Base-by-base conservation (phyloP, 2,113 vertebrate genomes). In the Macroglossus sobrinus region DNA sequence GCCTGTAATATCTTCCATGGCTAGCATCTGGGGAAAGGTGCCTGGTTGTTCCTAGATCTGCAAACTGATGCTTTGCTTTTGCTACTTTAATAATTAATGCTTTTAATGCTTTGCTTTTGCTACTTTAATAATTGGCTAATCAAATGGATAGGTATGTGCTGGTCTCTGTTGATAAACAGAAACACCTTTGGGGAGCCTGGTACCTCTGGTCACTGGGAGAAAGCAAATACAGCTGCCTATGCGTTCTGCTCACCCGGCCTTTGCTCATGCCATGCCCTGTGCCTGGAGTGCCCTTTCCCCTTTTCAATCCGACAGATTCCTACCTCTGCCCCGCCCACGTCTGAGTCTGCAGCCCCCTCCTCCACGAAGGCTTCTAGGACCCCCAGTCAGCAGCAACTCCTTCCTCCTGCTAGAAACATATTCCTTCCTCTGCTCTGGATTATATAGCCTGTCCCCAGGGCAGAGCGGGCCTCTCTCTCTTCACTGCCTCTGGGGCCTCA, bases 321-420 rank as follows among this genome's bases (percentile, higher is more conserved):
- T 28, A 3, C 35, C 63, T n/a, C 2, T n/a, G 50, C 50, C 15
- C 50, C 1, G 18, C 16, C 15, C 5, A 66, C 0, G 14, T n/a
- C 40, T 24, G 38, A 50, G 74, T n/a, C 75, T 64, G 64, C n/a
- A 0, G 7, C 30, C 26, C 0, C 38, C 38, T 53, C 35, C 43
- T 33, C 76, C 61, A 33, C 2, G 30, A 82, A 72, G 57, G 28
- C 59, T 59, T 47, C 78, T n/a, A 21, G 72, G 47, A 53, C 50
- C 9, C 10, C 35, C 0, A 6, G 33, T 24, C 76, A 59, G 43
- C 22, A 88, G 50, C 53, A n/a, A 33, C 26, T 18, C 35, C n/a
- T 43, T 68, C 4, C 33, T 35, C 40, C 55, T 26, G 26, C 28
- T 16, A 64, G 19, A 79, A 14, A 30, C 35, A 63, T 2, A 0